These are phyloP conservation scores for Poecile montanus DNA, from an alignment of 2,797 vertebrate species.

Conservation along the genomic window DNA sequence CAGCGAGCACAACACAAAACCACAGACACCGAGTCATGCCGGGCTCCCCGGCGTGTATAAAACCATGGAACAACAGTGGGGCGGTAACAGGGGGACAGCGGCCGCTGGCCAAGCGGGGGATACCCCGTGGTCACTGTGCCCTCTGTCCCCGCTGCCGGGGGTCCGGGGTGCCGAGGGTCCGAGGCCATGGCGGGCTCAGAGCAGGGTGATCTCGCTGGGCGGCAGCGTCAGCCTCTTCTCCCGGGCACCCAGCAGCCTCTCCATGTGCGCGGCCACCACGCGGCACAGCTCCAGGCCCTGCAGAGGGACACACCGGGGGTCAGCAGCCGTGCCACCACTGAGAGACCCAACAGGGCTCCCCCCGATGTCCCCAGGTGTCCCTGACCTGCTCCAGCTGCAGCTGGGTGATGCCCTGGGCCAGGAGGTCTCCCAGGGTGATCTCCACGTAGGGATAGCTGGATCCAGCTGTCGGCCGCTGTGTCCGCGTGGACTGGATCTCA, in stretches of 20 bases:
- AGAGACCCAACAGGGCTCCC: fast-evolving
- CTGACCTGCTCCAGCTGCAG: slow-evolving; percentile 94
- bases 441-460: slow-evolving; percentile 95
- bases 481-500: slow-evolving; percentile 92
- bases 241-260: slow-evolving; percentile 87
- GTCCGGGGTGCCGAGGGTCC: no score
- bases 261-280: slow-evolving; percentile 92
- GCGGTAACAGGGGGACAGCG: not conserved
- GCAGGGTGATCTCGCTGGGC: slow-evolving; percentile 94
- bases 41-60: not conserved
- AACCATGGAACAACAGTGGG: not conserved
- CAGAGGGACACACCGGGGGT: fast-evolving
- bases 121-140: not conserved
- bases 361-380: fast-evolving
- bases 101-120: not conserved
- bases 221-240: slow-evolving; percentile 93
- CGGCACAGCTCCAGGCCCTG: slow-evolving; percentile 95
- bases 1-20: not conserved
- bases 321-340: fast-evolving
- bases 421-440: slow-evolving; percentile 88
- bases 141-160: not conserved
- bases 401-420: slow-evolving; percentile 88
- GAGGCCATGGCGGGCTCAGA: slow-evolving; percentile 69
- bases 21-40: not conserved
- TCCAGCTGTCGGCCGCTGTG: slow-evolving; percentile 87